A percentile compares a stretch with the other conserved stretches of the same genome.
phyloP scores from a whole-genome alignment of 1,140 invertebrate species.

The Anastrepha obliqua region DNA sequence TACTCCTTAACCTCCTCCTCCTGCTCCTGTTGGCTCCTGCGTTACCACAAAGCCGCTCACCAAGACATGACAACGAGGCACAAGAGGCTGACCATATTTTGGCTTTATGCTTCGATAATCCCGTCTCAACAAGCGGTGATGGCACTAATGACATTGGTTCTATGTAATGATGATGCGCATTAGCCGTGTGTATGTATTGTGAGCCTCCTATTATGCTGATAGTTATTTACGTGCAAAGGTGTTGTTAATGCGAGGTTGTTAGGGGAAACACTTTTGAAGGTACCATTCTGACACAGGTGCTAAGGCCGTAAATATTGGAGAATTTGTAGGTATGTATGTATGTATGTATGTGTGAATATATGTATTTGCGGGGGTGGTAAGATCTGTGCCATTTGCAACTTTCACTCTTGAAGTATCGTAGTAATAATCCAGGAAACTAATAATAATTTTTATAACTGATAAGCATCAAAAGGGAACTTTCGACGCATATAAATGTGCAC shows the following conservation, averaged over 20 bases:
- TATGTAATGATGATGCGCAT: neutral
- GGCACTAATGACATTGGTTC: constrained; percentile 13
- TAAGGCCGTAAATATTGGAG: constrained; percentile 1
- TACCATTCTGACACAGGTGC: neutral
- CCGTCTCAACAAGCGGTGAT: constrained; percentile 11
- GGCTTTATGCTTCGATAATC: constrained; percentile 45
- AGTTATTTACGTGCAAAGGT: constrained; percentile 7
- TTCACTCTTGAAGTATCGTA: too few species aligned
- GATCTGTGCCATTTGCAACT: too few species aligned
- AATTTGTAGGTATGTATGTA: too few species aligned
- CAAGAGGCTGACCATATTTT: constrained; percentile 34
- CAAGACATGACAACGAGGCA: neutral
- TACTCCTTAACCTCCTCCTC: neutral
- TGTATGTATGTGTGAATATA: too few species aligned
- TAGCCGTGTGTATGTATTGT: neutral
- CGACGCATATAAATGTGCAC: too few species aligned
- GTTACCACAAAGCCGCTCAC: neutral
- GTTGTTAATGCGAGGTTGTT: neutral
- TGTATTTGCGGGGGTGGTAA: too few species aligned
- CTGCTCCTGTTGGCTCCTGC: neutral
- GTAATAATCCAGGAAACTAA: too few species aligned
- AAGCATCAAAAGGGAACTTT: too few species aligned
- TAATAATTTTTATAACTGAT: too few species aligned
- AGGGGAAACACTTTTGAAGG: neutral
- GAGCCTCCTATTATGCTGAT: constrained; percentile 17